Percentiles rank a stretch among this genome's conserved stretches.
Conservation (phyloP, 2,113 vertebrate species). For the Mus pahari region DNA sequence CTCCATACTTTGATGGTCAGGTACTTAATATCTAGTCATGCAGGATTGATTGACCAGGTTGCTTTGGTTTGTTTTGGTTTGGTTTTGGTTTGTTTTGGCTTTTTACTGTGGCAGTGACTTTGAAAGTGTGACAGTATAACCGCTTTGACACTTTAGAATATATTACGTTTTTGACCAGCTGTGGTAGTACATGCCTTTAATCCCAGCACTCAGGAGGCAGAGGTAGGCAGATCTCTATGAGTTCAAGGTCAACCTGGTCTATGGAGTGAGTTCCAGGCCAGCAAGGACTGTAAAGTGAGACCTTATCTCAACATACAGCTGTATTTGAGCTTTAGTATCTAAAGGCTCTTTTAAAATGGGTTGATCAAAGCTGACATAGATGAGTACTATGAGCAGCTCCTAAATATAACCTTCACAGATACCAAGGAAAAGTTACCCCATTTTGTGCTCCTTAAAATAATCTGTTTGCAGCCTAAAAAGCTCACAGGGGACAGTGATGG, state of each 20-base stretch:
- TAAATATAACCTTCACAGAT: not conserved
- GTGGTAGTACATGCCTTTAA: not conserved
- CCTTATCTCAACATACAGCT: not conserved
- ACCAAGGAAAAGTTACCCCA: not conserved
- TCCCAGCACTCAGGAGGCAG: no score
- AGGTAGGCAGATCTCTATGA: not conserved
- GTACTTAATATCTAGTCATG: conserved; percentile 1
- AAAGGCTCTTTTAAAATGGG: not conserved
- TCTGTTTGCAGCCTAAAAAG: not conserved
- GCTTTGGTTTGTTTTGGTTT: no score
- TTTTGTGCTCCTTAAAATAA: not conserved
- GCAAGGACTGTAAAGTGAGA: not conserved
- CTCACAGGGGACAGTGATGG: not conserved
- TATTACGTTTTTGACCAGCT: not conserved
- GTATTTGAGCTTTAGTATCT: not conserved
- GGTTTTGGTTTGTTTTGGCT: no score
- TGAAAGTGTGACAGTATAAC: not conserved
- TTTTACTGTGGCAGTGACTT: not conserved
- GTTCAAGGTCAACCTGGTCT: not conserved
- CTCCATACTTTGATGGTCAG: not conserved
- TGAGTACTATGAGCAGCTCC: not conserved
- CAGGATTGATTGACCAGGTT: not conserved
- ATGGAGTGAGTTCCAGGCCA: not conserved
- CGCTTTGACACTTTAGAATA: conserved; percentile 1
- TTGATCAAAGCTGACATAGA: not conserved